Percentiles rank a stretch among this genome's conserved stretches.
Conservation (phyloP, 2,113 vertebrate genomes). For the Orycteropus afer region DNA sequence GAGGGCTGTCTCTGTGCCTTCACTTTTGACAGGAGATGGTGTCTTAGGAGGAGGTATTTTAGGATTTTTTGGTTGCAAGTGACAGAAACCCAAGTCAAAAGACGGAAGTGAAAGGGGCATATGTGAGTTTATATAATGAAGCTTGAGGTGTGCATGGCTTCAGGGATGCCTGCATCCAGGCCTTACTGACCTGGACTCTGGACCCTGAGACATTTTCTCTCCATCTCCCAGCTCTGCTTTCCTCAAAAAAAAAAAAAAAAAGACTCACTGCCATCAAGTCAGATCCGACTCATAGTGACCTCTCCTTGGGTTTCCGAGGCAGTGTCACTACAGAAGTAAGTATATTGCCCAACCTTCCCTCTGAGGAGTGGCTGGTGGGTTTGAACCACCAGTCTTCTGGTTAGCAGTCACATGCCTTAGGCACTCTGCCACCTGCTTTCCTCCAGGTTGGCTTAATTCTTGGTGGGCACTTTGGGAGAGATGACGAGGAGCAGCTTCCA, state of each 20-base stretch:
- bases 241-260: no score
- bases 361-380: no score
- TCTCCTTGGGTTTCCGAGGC: no score
- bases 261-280: no score
- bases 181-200: neutral
- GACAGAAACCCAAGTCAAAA: neutral
- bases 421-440: no score
- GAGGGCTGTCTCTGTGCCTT: neutral
- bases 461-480: no score
- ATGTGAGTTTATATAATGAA: no score
- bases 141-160: neutral
- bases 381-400: no score
- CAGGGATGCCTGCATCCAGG: neutral
- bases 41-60: neutral
- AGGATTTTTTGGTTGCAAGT: neutral
- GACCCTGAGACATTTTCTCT: neutral
- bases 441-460: neutral
- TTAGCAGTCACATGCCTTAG: no score
- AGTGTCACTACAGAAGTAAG: no score
- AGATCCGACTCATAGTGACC: no score
- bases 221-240: neutral
- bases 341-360: no score
- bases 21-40: neutral
- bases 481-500: neutral
- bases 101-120: neutral